Base-by-base conservation (phyloP, 2,113 vertebrate species). In the Odontophorus gujanensis region DNA sequence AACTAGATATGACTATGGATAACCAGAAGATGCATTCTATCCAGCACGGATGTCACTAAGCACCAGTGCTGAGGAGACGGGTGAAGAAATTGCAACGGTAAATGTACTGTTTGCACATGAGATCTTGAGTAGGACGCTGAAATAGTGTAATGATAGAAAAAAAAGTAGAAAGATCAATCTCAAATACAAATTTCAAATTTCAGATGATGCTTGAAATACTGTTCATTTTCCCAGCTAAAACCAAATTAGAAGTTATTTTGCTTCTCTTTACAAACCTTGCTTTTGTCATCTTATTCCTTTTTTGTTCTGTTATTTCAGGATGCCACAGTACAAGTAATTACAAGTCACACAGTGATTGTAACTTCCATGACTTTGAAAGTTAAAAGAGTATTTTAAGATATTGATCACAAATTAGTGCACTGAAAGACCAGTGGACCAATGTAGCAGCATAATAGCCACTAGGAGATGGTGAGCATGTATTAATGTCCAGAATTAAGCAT, bases 381-480 rank as follows among this genome's bases (percentile, higher is more conserved):
- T 28, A 17, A 78, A 11, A 5, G 51, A 26, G 34, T 78, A 32
- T 81, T 77, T 71, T 28, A 78, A 84, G 55, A 61, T n/a, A 32
- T 2, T 72, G 47, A 24, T 22, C 38, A 28, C 14, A 68, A 61
- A n/a, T 5, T 11, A 61, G 24, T 17, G 16, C 28, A 65, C 28
- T 68, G 78, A 67, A 61, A 32, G 38, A 63, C 20, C 32, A 34
- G 7, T 65, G 28, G n/a, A 55, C 32, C 36, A 50, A 9, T 28
- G 13, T 62, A 6, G 18, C 43, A 21, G 11, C 58, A 18, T 22
- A 50, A 19, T 20, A 68, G n/a, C 13, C 30, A 57, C 28, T 57
- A 83, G 59, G 11, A 47, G 7, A 11, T 51, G 38, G 7, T n/a
- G 9, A 79, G 6, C 7, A 48, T 25, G 25, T 0, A 0, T 24